Conservation (phyloP, 2,797 vertebrate species). For the Taeniopygia guttata region DNA sequence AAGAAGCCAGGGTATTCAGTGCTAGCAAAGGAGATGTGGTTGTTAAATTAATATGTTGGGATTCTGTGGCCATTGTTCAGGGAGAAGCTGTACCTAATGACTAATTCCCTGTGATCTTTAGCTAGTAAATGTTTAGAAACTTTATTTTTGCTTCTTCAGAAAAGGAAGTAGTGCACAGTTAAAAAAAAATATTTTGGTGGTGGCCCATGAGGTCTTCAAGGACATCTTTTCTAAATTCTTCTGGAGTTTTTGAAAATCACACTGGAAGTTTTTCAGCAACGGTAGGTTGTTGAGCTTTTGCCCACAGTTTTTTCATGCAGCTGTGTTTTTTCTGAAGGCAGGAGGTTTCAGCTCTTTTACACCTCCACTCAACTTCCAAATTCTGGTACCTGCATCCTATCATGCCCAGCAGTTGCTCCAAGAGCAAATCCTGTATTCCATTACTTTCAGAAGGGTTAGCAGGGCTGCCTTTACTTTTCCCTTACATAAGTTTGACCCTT, state of each 20-base stretch:
- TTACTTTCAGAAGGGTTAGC: not conserved
- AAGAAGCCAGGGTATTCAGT: slow-evolving; percentile 66
- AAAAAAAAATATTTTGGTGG: not conserved
- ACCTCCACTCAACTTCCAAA: not conserved
- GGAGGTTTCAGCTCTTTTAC: not conserved
- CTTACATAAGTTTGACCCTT: not conserved
- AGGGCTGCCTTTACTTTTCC: not conserved
- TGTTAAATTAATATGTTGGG: slow-evolving; percentile 51
- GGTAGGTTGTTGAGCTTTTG: not conserved
- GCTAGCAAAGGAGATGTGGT: slow-evolving; percentile 53
- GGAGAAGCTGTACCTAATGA: slow-evolving; percentile 72
- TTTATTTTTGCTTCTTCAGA: not conserved
- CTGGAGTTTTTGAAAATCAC: not conserved
- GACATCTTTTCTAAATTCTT: not conserved
- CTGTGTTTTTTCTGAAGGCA: not conserved
- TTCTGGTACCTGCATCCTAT: not conserved
- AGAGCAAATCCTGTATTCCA: not conserved
- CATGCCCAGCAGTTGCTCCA: not conserved
- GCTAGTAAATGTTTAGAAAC: slow-evolving; percentile 39
- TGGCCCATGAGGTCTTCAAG: not conserved
- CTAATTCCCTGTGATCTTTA: slow-evolving; percentile 76
- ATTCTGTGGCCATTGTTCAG: slow-evolving; percentile 52
- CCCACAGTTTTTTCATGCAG: not conserved
- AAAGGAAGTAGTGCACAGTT: not conserved
- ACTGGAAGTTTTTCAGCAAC: not conserved